Evolutionary conservation across 2,888 invertebrate species (phyloP).

Genomic region (Salpingus planirostris): DNA sequence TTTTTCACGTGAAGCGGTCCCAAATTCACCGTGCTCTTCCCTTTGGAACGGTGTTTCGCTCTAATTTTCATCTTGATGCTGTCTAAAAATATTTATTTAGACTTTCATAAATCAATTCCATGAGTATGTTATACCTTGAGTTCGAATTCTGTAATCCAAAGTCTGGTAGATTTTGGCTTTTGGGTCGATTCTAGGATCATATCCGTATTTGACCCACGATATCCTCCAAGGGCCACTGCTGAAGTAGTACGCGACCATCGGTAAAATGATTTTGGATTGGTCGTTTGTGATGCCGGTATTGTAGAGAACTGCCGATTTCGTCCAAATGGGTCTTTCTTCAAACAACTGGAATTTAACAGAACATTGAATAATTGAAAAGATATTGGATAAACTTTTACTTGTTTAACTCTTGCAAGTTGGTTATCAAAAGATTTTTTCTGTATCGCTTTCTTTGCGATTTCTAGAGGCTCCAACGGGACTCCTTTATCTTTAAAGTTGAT

Average conservation of each 20-base stretch:
- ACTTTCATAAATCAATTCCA: too few relatives aligned
- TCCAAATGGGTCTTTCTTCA: conserved; percentile 84
- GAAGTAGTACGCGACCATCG: conserved; percentile 78
- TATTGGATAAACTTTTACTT: too few relatives aligned
- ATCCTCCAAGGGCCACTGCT: conserved; percentile 87
- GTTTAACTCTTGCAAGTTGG: conserved; percentile 37
- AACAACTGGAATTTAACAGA: conserved; percentile 66
- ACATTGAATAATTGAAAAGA: too few relatives aligned
- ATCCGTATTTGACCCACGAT: conserved; percentile 84
- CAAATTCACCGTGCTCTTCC: conserved; percentile 23
- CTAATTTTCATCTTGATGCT: conserved; percentile 45
- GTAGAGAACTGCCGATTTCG: conserved; percentile 63
- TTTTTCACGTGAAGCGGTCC: conserved; percentile 27
- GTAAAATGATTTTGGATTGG: conserved; percentile 68
- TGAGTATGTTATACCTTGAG: conserved; percentile 50
- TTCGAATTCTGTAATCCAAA: conserved; percentile 69
- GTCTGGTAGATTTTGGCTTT: conserved; percentile 77
- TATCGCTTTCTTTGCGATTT: conserved; percentile 16
- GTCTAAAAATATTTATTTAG: conserved; percentile 35
- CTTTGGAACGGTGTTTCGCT: conserved; percentile 44
- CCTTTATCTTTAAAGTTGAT: conserved; percentile 47
- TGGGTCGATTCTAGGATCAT: conserved; percentile 80
- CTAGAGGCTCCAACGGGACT: conserved; percentile 21
- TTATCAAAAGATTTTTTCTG: conserved; percentile 19
- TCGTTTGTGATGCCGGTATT: conserved; percentile 52